These are phyloP conservation scores for Hydrotaea diabolus DNA, from an alignment of 2,888 invertebrate genomes.

Conservation along the genomic window DNA sequence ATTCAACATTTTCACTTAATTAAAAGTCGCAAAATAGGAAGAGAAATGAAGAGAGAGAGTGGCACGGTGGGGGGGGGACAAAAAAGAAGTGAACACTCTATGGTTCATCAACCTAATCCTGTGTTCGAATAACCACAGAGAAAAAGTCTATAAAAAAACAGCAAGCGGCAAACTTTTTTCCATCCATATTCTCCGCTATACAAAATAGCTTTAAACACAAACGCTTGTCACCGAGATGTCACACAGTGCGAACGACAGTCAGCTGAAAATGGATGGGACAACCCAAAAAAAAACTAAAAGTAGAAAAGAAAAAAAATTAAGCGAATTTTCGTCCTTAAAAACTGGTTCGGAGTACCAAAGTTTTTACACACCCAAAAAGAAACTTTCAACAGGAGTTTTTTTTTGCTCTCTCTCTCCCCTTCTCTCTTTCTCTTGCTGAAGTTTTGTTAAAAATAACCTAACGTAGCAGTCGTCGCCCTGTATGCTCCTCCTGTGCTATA, in stretches of 20 bases:
- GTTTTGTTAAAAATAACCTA: not conserved
- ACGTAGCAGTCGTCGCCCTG: not conserved
- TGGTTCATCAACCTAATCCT: conserved; percentile 50
- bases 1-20: conserved; percentile 32
- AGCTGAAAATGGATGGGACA: not conserved
- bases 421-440: no score
- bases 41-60: not conserved
- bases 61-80: no score
- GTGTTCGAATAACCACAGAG: conserved; percentile 44
- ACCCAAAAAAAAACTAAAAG: not conserved
- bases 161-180: conserved; percentile 5
- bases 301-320: not conserved
- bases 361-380: not conserved
- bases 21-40: conserved; percentile 17
- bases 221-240: conserved; percentile 43
- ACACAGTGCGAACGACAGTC: not conserved
- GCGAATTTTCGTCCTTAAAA: conserved; percentile 19
- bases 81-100: no score
- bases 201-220: conserved; percentile 29
- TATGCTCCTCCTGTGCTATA: no score
- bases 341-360: not conserved
- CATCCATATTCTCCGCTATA: not conserved
- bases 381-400: not conserved
- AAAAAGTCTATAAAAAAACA: conserved; percentile 37
- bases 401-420: not conserved